Percentiles rank a stretch among this genome's conserved stretches.
phyloP scores from a whole-genome alignment of 2,888 invertebrate genomes.

The Zhengitettix transpicula region DNA sequence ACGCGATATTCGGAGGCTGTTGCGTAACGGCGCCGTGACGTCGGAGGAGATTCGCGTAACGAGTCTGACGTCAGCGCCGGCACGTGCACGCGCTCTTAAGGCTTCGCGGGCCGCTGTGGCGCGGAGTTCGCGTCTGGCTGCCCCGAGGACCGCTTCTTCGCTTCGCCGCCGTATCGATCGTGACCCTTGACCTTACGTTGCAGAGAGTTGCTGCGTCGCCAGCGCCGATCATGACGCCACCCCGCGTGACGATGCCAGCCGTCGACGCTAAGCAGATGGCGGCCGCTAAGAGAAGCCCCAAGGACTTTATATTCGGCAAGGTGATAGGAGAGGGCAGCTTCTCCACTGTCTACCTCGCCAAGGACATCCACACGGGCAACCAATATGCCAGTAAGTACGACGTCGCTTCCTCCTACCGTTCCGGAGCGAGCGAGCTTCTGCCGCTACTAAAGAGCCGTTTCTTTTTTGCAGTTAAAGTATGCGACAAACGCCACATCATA shows the following conservation, averaged over 20 bases:
- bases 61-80: too few relatives aligned
- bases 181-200: neutral
- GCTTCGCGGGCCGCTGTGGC: too few relatives aligned
- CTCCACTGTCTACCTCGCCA: constrained; percentile 86
- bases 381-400: constrained; percentile 83
- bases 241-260: neutral
- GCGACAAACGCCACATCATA: constrained; percentile 86
- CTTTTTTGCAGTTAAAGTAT: constrained; percentile 78
- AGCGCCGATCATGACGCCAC: neutral
- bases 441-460: neutral
- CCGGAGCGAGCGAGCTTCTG: neutral
- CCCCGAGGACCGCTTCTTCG: too few relatives aligned
- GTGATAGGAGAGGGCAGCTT: constrained; percentile 95
- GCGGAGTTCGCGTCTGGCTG: too few relatives aligned
- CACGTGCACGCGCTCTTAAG: too few relatives aligned
- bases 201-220: neutral
- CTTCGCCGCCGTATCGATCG: too few relatives aligned
- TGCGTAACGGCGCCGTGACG: too few relatives aligned
- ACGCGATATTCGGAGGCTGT: too few relatives aligned
- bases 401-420: too few relatives aligned
- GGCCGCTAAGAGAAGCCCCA: constrained; percentile 46
- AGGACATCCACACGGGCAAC: constrained; percentile 72
- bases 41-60: too few relatives aligned
- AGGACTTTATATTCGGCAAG: constrained; percentile 90
- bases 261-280: neutral